phyloP scores from a whole-genome alignment of 2,797 vertebrate genomes.

The Acanthiza pusilla region DNA sequence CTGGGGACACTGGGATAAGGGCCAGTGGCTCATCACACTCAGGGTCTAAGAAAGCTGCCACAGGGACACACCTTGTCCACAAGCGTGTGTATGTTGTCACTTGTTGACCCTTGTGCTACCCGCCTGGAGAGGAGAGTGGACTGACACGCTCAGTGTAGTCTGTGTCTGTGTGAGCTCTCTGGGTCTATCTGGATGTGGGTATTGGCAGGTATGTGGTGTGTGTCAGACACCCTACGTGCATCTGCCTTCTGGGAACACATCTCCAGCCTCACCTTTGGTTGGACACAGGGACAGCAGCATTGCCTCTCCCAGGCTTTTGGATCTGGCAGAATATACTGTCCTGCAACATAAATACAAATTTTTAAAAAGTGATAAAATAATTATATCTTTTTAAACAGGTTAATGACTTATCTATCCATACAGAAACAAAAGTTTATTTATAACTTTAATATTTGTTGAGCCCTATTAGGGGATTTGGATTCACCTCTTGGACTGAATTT shows the following conservation, averaged over 20 bases:
- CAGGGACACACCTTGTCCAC: not conserved
- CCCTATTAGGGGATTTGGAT: not conserved
- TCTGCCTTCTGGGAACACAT: not conserved
- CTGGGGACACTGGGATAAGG: not conserved
- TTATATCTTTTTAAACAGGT: not conserved
- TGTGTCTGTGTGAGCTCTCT: too few species aligned
- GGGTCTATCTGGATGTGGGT: rapidly evolving
- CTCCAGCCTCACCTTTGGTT: not conserved
- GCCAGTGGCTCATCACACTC: too few species aligned
- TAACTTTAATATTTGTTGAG: not conserved
- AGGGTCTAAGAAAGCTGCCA: not conserved
- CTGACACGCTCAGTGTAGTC: not conserved
- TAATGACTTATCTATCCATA: not conserved
- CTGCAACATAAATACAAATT: not conserved
- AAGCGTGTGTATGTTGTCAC: not conserved
- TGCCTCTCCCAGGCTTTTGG: not conserved
- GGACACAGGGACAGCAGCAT: not conserved
- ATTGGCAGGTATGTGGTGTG: rapidly evolving
- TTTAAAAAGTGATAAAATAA: not conserved
- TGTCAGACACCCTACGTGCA: rapidly evolving
- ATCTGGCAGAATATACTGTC: not conserved
- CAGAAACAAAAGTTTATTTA: not conserved
- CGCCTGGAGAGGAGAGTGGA: rapidly evolving
- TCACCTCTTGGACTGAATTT: not conserved
- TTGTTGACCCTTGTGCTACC: not conserved